Conservation (phyloP, 2,888 invertebrate species). For the Asteroscopus sphinx region DNA sequence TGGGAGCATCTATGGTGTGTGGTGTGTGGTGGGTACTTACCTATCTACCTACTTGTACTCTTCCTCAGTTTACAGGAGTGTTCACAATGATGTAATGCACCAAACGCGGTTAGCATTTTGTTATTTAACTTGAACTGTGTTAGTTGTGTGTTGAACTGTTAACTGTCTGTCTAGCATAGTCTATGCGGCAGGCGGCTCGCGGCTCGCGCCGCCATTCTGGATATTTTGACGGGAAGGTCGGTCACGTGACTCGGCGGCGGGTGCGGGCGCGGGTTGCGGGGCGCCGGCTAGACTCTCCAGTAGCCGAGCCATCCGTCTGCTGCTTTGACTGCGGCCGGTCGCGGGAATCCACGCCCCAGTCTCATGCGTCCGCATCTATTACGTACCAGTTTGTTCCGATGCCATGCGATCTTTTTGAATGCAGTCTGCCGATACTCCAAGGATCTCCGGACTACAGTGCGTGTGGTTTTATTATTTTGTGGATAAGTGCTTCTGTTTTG, state of each 20-base stretch:
- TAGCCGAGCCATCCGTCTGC: constrained; percentile 90
- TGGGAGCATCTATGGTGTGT: too few relatives aligned
- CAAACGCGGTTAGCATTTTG: too few relatives aligned
- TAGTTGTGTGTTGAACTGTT: background rate
- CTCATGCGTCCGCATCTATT: constrained; percentile 71
- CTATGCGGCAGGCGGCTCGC: constrained; percentile 75
- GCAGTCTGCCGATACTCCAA: constrained; percentile 32
- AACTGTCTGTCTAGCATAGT: constrained; percentile 50
- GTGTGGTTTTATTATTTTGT: constrained; percentile 42
- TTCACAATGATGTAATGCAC: too few relatives aligned
- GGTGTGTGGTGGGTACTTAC: too few relatives aligned
- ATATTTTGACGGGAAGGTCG: constrained; percentile 96
- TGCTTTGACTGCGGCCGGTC: constrained; percentile 86
- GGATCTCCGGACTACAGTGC: constrained; percentile 35
- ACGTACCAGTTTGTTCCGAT: constrained; percentile 64
- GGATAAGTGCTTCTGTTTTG: constrained; percentile 58
- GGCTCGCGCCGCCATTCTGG: constrained; percentile 89
- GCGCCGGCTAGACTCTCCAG: constrained; percentile 92
- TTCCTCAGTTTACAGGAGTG: too few relatives aligned
- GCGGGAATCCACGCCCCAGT: constrained; percentile 85
- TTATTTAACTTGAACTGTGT: too few relatives aligned
- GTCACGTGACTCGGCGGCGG: constrained; percentile 92
- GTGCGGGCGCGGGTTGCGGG: constrained; percentile 76
- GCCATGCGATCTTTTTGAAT: constrained; percentile 50
- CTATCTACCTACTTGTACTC: too few relatives aligned